Percentiles rank a stretch among this genome's conserved stretches.
These are phyloP conservation scores for Lucilia sericata DNA, from an alignment of 1,140 invertebrate genomes.

Conservation along the genomic window DNA sequence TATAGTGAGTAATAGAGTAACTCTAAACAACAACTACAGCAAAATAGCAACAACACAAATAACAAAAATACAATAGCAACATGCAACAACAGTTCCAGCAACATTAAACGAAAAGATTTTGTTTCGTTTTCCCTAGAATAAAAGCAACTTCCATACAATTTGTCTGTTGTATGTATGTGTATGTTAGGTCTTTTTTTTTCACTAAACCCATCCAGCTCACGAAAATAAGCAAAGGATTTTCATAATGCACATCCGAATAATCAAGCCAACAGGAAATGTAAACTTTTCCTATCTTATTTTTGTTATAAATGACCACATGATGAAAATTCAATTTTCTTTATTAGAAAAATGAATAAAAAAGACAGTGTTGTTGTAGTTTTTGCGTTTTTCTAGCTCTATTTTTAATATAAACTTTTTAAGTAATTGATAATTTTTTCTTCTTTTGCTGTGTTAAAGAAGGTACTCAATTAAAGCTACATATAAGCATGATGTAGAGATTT, in stretches of 20 bases:
- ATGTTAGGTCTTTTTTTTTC: too few species aligned
- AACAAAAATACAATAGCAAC: not conserved
- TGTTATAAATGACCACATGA: conserved; percentile 57
- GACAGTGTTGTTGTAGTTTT: too few species aligned
- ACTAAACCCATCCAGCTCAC: not conserved
- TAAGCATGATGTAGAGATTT: too few species aligned
- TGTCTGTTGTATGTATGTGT: too few species aligned
- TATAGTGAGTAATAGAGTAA: conserved; percentile 13
- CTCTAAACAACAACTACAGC: not conserved
- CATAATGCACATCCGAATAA: conserved; percentile 39
- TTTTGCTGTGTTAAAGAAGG: too few species aligned
- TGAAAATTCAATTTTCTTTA: conserved; percentile 67
- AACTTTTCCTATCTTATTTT: conserved; percentile 26
- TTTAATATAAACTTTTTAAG: too few species aligned
- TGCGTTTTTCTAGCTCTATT: too few species aligned
- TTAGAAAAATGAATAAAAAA: conserved; percentile 50
- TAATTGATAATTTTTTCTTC: too few species aligned
- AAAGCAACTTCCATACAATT: too few species aligned
- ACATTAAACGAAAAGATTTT: conserved; percentile 11
- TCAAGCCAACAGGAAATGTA: conserved; percentile 41
- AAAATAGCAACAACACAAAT: not conserved
- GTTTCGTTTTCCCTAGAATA: too few species aligned
- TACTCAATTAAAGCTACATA: too few species aligned
- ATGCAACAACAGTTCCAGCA: not conserved
- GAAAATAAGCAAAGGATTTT: not conserved